phyloP scores from a whole-genome alignment of 1,140 invertebrate genomes.

The Rhizoglyphus robini region DNA sequence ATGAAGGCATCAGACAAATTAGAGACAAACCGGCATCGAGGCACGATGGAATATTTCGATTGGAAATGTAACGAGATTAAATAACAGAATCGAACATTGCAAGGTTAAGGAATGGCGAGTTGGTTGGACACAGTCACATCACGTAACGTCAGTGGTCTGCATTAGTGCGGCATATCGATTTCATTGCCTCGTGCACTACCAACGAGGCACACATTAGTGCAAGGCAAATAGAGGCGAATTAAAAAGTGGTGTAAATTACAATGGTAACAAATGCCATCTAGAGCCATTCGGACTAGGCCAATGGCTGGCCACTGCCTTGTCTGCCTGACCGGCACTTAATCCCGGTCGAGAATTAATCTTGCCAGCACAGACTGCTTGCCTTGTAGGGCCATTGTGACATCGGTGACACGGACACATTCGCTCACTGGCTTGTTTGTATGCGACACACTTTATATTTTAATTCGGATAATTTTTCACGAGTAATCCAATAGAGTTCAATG shows the following conservation, averaged over 20 bases:
- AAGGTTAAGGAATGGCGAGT: neutral
- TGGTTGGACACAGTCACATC: neutral
- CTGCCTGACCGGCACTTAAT: neutral
- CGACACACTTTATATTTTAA: neutral
- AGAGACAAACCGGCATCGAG: too few relatives aligned
- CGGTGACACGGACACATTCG: too few relatives aligned
- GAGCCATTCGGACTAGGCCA: too few relatives aligned
- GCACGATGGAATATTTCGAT: neutral
- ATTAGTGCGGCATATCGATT: neutral
- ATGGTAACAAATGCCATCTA: slow-evolving; percentile 3
- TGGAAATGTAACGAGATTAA: slow-evolving; percentile 10
- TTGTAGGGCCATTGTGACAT: too few relatives aligned
- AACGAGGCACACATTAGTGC: too few relatives aligned
- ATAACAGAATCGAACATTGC: neutral
- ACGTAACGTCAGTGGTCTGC: neutral
- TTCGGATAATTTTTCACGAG: slow-evolving; percentile 16
- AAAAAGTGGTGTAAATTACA: slow-evolving; percentile 16
- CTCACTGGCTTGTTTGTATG: neutral
- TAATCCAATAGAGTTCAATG: slow-evolving; percentile 5
- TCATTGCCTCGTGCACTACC: too few relatives aligned
- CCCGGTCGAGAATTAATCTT: slow-evolving; percentile 12
- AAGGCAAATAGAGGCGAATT: too few relatives aligned
- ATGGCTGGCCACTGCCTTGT: too few relatives aligned
- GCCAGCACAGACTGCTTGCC: too few relatives aligned
- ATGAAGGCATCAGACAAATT: too few relatives aligned